Evolutionary conservation across 2,797 vertebrate species (phyloP).

Genomic region (Columba guinea): DNA sequence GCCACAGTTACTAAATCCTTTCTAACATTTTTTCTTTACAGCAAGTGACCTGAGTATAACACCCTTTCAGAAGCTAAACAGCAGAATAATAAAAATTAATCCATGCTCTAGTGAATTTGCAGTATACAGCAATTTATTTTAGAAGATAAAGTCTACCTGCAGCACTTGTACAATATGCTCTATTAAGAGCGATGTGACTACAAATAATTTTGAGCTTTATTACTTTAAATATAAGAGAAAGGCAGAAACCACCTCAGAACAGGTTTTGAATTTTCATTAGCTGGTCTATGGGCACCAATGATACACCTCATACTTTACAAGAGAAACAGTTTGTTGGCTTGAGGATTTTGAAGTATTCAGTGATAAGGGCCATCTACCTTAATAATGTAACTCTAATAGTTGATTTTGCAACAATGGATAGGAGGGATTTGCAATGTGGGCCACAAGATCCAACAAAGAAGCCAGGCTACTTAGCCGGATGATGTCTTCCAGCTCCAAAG

Average conservation of each 20-base stretch:
- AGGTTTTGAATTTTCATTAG: background rate
- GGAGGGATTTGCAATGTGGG: background rate
- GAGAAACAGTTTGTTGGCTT: background rate
- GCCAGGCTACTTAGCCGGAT: background rate
- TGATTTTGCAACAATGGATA: background rate
- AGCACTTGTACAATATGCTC: background rate
- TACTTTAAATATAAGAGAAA: background rate
- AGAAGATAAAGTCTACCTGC: background rate
- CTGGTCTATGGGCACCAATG: background rate
- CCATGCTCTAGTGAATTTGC: background rate
- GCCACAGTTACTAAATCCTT: background rate
- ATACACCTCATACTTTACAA: background rate
- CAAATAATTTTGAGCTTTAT: background rate
- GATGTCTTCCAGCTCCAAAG: background rate
- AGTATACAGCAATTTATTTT: background rate
- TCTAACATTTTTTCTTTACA: background rate
- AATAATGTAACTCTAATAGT: fast-evolving
- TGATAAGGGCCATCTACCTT: background rate
- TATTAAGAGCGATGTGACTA: fast-evolving
- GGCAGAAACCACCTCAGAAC: background rate
- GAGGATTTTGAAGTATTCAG: background rate
- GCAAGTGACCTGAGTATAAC: background rate
- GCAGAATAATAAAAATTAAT: background rate
- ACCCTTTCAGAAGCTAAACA: background rate
- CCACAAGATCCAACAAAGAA: background rate